phyloP scores from a whole-genome alignment of 92 coral and sea anemone species.

The Micromussa lordhowensis region DNA sequence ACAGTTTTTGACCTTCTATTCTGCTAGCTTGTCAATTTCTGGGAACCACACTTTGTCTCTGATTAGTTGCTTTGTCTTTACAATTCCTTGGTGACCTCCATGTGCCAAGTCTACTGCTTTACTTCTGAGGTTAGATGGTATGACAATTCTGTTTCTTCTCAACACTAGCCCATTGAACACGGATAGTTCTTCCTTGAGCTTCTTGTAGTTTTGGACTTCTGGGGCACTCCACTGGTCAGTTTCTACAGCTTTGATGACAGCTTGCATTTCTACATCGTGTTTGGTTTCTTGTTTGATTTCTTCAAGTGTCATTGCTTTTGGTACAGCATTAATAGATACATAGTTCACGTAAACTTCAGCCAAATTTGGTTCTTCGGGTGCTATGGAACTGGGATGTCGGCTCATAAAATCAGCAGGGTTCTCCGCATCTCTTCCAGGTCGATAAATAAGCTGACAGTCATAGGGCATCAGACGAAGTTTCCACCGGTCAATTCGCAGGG shows the following conservation, averaged over 20 bases:
- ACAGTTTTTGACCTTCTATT: too few species aligned
- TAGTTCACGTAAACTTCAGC: too few species aligned
- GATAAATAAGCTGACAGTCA: slow-evolving; percentile 49
- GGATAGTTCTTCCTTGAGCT: neutral
- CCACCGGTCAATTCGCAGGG: slow-evolving; percentile 59
- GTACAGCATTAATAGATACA: neutral
- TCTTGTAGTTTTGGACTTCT: neutral
- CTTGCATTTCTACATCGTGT: too few species aligned
- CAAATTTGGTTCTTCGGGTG: too few species aligned
- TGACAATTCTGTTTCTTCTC: neutral
- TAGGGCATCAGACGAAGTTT: slow-evolving; percentile 21
- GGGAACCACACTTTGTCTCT: slow-evolving; percentile 52
- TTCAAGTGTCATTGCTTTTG: neutral
- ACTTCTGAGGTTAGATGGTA: too few species aligned
- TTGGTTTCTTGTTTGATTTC: too few species aligned
- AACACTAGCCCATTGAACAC: slow-evolving; percentile 48
- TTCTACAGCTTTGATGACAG: slow-evolving; percentile 9
- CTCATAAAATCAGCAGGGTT: neutral
- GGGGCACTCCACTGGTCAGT: slow-evolving; percentile 39
- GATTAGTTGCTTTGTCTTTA: slow-evolving; percentile 38
- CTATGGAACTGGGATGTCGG: neutral
- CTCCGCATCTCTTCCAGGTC: slow-evolving; percentile 3
- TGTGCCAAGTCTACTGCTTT: slow-evolving; percentile 35
- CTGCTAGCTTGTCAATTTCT: too few species aligned
- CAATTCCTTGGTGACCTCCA: slow-evolving; percentile 50